Conservation (phyloP, 1,140 invertebrate species). For the Pseudomyrmex concolor region DNA sequence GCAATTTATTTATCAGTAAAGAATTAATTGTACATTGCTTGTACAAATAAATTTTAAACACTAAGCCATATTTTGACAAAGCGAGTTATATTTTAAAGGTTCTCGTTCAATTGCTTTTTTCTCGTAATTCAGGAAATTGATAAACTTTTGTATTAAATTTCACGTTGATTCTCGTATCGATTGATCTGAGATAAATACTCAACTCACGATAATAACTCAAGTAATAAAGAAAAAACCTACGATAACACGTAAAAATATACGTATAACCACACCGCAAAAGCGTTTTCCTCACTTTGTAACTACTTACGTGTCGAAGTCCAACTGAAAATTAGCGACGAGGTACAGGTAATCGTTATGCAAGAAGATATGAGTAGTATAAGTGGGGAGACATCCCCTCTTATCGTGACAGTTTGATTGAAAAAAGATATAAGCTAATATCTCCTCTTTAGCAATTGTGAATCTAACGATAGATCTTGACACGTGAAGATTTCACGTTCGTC, state of each 20-base stretch:
- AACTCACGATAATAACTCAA: constrained; percentile 16
- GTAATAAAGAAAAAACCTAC: background rate
- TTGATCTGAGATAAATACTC: background rate
- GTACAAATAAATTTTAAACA: background rate
- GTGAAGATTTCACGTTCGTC: background rate
- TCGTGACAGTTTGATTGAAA: constrained; percentile 27
- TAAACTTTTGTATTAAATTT: background rate
- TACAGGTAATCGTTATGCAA: constrained; percentile 6
- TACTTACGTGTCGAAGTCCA: constrained; percentile 14
- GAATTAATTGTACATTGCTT: background rate
- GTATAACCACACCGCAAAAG: background rate
- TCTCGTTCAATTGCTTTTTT: background rate
- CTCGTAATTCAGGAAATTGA: background rate
- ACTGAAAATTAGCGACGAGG: constrained; percentile 44
- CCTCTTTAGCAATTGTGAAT: background rate
- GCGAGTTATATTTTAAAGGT: background rate
- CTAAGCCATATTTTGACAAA: background rate
- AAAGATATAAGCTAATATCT: constrained; percentile 5
- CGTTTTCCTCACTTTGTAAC: background rate
- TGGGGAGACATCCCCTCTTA: constrained; percentile 48
- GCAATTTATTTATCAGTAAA: constrained; percentile 1
- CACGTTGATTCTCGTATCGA: background rate
- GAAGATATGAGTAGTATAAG: constrained; percentile 28
- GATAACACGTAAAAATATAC: background rate
- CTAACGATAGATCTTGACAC: background rate